These are phyloP conservation scores for Gymnoscopelus microlampas DNA, from an alignment of 2,797 vertebrate genomes.

Conservation along the genomic window DNA sequence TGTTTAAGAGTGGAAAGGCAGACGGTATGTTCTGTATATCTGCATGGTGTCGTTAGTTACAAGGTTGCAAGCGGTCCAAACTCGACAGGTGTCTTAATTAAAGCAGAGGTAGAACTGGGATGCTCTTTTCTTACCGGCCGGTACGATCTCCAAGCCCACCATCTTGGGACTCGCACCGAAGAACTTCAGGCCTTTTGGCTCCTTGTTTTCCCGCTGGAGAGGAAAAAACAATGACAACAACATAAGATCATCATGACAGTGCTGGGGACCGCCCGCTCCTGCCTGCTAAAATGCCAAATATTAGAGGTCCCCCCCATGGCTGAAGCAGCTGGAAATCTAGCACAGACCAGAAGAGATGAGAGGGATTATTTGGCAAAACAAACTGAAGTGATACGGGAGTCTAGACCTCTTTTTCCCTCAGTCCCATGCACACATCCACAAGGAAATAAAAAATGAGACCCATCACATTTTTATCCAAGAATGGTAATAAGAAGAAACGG, in stretches of 20 bases:
- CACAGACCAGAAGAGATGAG: neutral
- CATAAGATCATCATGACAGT: conserved; percentile 14
- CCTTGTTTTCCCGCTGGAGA: conserved; percentile 88
- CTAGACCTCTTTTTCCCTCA: too few relatives aligned
- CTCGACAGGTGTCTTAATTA: too few relatives aligned
- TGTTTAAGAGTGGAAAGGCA: neutral
- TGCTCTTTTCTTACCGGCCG: conserved; percentile 66
- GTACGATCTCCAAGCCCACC: conserved; percentile 88
- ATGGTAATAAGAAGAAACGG: too few relatives aligned
- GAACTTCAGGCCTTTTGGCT: conserved; percentile 91
- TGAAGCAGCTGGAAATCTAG: conserved; percentile 17
- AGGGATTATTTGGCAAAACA: neutral
- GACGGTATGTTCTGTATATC: neutral
- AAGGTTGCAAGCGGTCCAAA: neutral
- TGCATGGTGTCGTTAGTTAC: neutral
- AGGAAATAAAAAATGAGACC: too few relatives aligned
- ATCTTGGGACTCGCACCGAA: conserved; percentile 92
- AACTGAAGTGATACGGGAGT: too few relatives aligned
- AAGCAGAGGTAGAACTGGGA: neutral
- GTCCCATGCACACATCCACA: too few relatives aligned
- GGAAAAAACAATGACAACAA: conserved; percentile 25
- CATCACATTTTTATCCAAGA: too few relatives aligned
- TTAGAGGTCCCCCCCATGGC: neutral
- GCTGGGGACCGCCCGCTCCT: conserved; percentile 9
- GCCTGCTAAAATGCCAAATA: conserved; percentile 24